Evolutionary conservation across 1,140 invertebrate genomes (phyloP), one percentile per base, ranked within the genome.

Genomic region (Lepidurus apus): DNA sequence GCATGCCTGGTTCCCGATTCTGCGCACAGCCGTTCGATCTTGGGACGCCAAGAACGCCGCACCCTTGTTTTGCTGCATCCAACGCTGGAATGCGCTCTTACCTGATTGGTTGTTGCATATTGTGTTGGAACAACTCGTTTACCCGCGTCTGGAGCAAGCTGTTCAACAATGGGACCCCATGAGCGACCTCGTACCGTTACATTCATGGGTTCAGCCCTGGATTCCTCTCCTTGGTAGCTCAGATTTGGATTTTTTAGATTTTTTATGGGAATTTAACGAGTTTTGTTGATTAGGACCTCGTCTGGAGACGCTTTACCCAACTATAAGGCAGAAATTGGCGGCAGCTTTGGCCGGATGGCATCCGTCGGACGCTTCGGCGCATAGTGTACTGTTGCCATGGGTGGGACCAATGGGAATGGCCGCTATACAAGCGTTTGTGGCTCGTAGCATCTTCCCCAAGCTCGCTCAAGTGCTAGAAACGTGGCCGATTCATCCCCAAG

Each of bases 181-280:
- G 0, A 93, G 91, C 0, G 97, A 99, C 83, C 93, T 92, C 0
- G 90, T 97, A 77, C 96, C 97, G 2, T 94, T 99, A 81, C 96
- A 99, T 86, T 89, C 91, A 8, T 99, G 98, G 98, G 91, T 98
- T 78, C 92, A 98, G 86, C 98, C 98, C 0, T 99, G 97, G 97
- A 87, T 95, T 53, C 91, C 91, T 8, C 84, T 93, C 34, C 89
- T 96, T 85, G 89, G 91, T 89, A 86, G 84, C 76, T 81, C 21
- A 34, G 4, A 0, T 34, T 34, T 34, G 34, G 34, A 34, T 34
- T 77, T 74, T 77, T 77, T 13, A 1, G 45, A 1, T 80, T 76
- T 17, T 42, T 74, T 10, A 43, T 44, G 74, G 42, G 78, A 76
- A 17, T 75, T 21, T 74, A 74, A 65, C 21, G 17, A 1, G 13